phyloP scores from a whole-genome alignment of 2,113 vertebrate species.

The Furnarius figulus region DNA sequence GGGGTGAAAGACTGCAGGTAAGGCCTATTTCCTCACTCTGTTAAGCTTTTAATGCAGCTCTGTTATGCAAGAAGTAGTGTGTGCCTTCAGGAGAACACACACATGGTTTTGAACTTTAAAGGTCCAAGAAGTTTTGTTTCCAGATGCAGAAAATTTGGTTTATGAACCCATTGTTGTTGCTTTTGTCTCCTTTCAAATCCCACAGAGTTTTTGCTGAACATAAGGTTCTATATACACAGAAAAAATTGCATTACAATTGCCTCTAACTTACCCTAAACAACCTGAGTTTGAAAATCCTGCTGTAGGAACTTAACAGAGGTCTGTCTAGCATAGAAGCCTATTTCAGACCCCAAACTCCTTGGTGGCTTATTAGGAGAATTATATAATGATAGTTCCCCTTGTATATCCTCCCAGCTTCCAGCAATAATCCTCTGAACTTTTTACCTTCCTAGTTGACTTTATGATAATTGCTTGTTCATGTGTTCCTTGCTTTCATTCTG shows the following conservation, averaged over 20 bases:
- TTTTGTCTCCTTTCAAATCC: background rate
- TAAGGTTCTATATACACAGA: background rate
- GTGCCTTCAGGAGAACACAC: background rate
- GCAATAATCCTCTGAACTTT: slow-evolving; percentile 53
- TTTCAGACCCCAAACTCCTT: background rate
- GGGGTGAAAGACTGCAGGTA: slow-evolving; percentile 81
- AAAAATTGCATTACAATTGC: background rate
- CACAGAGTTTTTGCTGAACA: background rate
- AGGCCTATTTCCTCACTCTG: background rate
- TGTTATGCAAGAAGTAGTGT: background rate
- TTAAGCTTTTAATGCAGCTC: background rate
- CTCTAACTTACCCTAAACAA: background rate
- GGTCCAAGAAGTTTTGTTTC: background rate
- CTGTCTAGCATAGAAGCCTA: background rate
- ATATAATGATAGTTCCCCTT: background rate
- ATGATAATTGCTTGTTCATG: slow-evolving; percentile 12
- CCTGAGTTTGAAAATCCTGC: background rate
- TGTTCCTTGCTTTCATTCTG: background rate
- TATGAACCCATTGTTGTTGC: background rate
- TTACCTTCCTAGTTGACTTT: slow-evolving; percentile 37
- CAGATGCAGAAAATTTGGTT: background rate
- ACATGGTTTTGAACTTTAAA: background rate
- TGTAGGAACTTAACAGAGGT: background rate
- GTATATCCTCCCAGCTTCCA: slow-evolving; percentile 35
- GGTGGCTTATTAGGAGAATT: slow-evolving; percentile 20